These are phyloP conservation scores for Coenobita brevimanus DNA, from an alignment of 1,140 invertebrate species.

Conservation along the genomic window DNA sequence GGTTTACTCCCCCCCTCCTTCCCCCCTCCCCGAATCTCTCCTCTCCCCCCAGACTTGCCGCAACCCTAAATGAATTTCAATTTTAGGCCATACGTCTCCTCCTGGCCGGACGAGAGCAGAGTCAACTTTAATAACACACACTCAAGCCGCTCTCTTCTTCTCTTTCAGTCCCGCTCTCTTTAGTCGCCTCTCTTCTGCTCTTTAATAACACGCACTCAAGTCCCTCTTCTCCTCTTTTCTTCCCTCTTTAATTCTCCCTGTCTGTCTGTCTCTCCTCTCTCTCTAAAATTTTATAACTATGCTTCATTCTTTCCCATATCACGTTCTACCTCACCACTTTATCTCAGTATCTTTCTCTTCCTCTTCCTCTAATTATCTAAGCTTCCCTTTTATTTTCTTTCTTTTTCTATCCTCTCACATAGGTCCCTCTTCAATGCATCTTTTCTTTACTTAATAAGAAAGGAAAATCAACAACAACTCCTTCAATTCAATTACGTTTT, in stretches of 20 bases:
- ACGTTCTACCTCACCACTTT: neutral
- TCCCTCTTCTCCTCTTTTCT: too few species aligned
- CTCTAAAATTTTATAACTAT: too few species aligned
- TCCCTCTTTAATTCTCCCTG: too few species aligned
- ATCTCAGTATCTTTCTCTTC: neutral
- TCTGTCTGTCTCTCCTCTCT: too few species aligned
- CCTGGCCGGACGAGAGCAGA: neutral
- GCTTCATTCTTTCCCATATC: too few species aligned
- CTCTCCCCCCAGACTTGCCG: neutral
- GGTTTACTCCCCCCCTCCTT: neutral
- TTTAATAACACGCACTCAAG: too few species aligned
- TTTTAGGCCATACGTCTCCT: slow-evolving; percentile 19
- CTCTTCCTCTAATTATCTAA: neutral
- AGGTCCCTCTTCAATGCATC: neutral
- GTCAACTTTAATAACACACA: slow-evolving; percentile 19
- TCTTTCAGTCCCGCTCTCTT: neutral
- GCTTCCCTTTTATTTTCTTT: neutral
- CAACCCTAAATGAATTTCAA: slow-evolving; percentile 29
- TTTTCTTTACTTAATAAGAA: slow-evolving; percentile 7
- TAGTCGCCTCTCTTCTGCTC: too few species aligned
- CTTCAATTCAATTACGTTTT: too few species aligned
- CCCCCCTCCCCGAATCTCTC: neutral
- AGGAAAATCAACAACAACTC: too few species aligned
- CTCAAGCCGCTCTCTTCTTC: neutral
- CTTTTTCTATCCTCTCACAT: neutral